Conservation (phyloP, 2,888 invertebrate genomes). For the Apoderus coryli region DNA sequence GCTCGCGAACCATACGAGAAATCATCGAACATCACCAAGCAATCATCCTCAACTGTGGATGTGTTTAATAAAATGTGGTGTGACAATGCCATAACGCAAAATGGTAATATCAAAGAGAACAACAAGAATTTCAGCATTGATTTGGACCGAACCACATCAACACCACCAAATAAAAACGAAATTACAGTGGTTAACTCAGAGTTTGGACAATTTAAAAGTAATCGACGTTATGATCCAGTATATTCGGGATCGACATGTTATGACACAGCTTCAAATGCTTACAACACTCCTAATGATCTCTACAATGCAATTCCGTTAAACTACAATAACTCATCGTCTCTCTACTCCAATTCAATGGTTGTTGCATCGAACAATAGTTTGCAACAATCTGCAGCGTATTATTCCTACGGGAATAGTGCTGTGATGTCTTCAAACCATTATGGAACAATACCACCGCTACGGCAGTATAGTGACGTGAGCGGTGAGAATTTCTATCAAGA, state of each 20-base stretch:
- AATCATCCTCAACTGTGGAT: conserved; percentile 30
- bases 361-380: no score
- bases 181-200: conserved; percentile 21
- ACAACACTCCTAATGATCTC: no score
- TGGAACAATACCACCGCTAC: no score
- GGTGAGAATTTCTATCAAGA: conserved; percentile 29
- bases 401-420: no score
- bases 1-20: conserved; percentile 18
- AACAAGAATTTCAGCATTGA: conserved; percentile 5
- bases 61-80: conserved; percentile 39
- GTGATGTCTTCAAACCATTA: no score
- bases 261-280: no score
- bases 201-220: conserved; percentile 24
- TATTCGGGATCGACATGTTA: no score
- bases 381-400: no score
- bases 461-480: conserved; percentile 18
- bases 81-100: conserved; percentile 24
- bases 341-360: no score
- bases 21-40: conserved; percentile 12
- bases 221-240: conserved; percentile 25
- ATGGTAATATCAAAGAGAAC: conserved; percentile 11
- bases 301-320: no score
- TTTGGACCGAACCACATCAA: conserved; percentile 5
- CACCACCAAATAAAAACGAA: no score
- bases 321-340: no score